phyloP scores from a whole-genome alignment of 1,140 invertebrate species.

The Atopsyche davidsoni region DNA sequence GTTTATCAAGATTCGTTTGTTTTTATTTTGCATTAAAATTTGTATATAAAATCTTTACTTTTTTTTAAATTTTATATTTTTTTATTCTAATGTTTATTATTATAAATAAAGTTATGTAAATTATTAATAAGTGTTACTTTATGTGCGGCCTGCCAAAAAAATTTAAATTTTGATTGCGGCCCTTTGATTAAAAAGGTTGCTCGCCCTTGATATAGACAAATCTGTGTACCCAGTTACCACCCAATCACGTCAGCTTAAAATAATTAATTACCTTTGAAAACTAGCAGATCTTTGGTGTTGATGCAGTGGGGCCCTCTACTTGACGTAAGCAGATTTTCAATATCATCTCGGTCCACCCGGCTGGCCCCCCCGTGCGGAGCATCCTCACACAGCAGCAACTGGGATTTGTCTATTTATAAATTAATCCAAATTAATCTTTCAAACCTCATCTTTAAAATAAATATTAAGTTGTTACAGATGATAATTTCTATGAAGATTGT shows the following conservation, averaged over 20 bases:
- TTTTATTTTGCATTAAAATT: too few relatives aligned
- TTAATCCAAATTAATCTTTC: too few relatives aligned
- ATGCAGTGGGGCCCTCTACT: conserved; percentile 52
- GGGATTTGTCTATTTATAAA: conserved; percentile 61
- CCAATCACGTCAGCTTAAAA: conserved; percentile 13
- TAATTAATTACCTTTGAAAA: conserved; percentile 53
- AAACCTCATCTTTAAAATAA: too few relatives aligned
- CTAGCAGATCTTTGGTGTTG: conserved; percentile 55
- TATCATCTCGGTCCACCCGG: conserved; percentile 44
- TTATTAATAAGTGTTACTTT: too few relatives aligned
- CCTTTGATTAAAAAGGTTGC: too few relatives aligned
- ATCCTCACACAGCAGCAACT: conserved; percentile 61
- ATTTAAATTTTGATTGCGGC: too few relatives aligned
- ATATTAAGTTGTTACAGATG: conserved; percentile 10
- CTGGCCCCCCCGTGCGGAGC: conserved; percentile 34
- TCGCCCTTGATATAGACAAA: background rate
- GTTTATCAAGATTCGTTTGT: too few relatives aligned
- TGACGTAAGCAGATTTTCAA: conserved; percentile 41
- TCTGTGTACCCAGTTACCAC: background rate
- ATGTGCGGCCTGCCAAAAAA: too few relatives aligned
- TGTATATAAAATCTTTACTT: too few relatives aligned
- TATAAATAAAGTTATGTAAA: too few relatives aligned
- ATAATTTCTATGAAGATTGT: conserved; percentile 20
- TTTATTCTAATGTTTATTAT: too few relatives aligned
- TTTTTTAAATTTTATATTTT: too few relatives aligned